Evolutionary conservation across 2,888 invertebrate genomes (phyloP), one percentile per base, ranked within the genome.

Genomic region (Pediacus dermestoides): DNA sequence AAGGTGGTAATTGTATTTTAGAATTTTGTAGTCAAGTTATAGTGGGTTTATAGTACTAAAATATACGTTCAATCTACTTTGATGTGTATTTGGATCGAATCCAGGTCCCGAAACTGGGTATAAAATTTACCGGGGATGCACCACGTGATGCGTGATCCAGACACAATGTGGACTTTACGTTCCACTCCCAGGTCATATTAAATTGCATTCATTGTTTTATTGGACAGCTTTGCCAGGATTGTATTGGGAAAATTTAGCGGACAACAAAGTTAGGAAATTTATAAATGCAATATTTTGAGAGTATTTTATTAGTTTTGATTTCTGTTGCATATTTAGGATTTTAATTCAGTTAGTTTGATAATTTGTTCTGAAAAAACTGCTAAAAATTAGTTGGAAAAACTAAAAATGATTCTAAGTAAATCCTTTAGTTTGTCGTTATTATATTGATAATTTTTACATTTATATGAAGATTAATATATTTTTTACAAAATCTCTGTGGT

Each of bases 1-100:
- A 21, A 7, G 16, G 22, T n/a, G n/a, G 28, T 21, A 28, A 28
- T 11, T 14, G 15, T 28, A 34, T 34, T 14, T 28, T 21, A 33
- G 28, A 33, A 34, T 42, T 48, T 39, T 42, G 21, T 35, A 33
- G 25, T 31, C 46, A 55, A 49, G 60, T 65, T 66, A 64, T 61
- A 63, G 63, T 58, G 48, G 65, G 49, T 64, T 64, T 61, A 50
- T 62, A 61, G 55, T 56, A n/a, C n/a, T 55, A 55, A 59, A 56
- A 57, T 58, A 56, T 47, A 42, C 48, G 44, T 48, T 44, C 44
- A 42, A 52, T 52, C 50, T 46, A 48, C 51, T 52, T 48, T 50
- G 52, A 45, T 42, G 30, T 38, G 32, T 38, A 38, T 42, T 52
- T 61, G 64, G 61, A 51, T 14, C 16, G 32, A 26, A 41, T 56